phyloP scores from a whole-genome alignment of 2,797 vertebrate species.

The Tadarida brasiliensis region DNA sequence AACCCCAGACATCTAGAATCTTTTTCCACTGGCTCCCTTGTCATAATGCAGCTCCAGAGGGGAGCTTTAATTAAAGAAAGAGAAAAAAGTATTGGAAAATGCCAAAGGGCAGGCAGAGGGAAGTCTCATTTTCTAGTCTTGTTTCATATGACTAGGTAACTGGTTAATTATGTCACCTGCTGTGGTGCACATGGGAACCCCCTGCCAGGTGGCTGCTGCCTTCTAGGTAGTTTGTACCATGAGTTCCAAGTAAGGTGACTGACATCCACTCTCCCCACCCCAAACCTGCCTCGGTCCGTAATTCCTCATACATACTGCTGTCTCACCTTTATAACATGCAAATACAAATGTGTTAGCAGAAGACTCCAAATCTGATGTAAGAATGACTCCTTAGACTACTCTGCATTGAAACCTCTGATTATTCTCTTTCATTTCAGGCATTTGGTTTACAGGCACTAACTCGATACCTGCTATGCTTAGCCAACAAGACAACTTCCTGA shows the following conservation, averaged over 20 bases:
- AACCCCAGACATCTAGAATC: background rate
- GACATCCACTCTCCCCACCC: too few species aligned
- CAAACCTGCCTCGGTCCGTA: background rate
- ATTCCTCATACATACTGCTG: background rate
- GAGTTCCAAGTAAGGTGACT: constrained; percentile 38
- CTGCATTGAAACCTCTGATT: constrained; percentile 9
- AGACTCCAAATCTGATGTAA: background rate
- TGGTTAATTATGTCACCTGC: constrained; percentile 77
- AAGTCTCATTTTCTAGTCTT: constrained; percentile 73
- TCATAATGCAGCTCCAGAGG: background rate
- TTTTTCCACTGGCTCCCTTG: background rate
- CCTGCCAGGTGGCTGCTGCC: constrained; percentile 42
- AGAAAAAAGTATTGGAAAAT: constrained; percentile 28
- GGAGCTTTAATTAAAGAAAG: background rate
- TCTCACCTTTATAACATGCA: background rate
- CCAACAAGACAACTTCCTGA: constrained; percentile 33
- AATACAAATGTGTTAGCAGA: background rate
- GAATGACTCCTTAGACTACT: background rate
- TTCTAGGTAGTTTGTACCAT: constrained; percentile 5
- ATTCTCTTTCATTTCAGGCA: constrained; percentile 21
- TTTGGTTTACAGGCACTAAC: background rate
- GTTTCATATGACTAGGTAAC: constrained; percentile 71
- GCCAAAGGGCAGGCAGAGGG: constrained; percentile 49
- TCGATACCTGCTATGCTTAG: constrained; percentile 19
- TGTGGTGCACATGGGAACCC: constrained; percentile 40